Evolutionary conservation across 1,140 invertebrate species (phyloP).

Genomic region (Zaprionus davidi): DNA sequence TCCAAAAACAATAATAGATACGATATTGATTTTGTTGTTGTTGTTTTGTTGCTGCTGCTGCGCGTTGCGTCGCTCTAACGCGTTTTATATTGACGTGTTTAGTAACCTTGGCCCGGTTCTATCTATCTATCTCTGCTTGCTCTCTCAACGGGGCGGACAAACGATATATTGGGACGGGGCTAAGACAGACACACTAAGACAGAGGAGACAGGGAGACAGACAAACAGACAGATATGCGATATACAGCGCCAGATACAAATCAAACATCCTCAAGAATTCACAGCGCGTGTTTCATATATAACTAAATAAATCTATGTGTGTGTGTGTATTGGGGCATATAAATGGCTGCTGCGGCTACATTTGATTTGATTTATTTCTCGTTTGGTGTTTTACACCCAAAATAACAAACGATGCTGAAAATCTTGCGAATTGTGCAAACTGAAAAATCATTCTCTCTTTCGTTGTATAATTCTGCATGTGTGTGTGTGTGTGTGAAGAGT

Average conservation of each 20-base stretch:
- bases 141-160: slow-evolving; percentile 43
- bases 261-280: slow-evolving; percentile 78
- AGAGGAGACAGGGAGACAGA: slow-evolving; percentile 26
- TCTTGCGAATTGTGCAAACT: slow-evolving; percentile 75
- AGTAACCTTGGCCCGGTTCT: slow-evolving; percentile 80
- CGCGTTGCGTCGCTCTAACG: slow-evolving; percentile 52
- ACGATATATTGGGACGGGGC: slow-evolving; percentile 18
- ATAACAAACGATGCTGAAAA: slow-evolving; percentile 76
- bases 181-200: slow-evolving; percentile 27
- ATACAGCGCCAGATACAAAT: slow-evolving; percentile 63
- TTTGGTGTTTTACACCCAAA: slow-evolving; percentile 81
- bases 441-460: slow-evolving; percentile 66
- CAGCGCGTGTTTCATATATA: slow-evolving; percentile 53
- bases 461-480: slow-evolving; percentile 23
- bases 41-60: slow-evolving; percentile 40
- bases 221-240: slow-evolving; percentile 28
- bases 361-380: slow-evolving; percentile 83
- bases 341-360: slow-evolving; percentile 71
- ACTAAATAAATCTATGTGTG: slow-evolving; percentile 14
- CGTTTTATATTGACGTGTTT: slow-evolving; percentile 82
- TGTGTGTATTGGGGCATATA: slow-evolving; percentile 53
- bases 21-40: slow-evolving; percentile 40
- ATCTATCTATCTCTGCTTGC: slow-evolving; percentile 48
- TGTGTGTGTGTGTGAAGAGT: slow-evolving; percentile 48
- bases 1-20: slow-evolving; percentile 34